Percentiles rank a stretch among this genome's conserved stretches.
Conservation (phyloP, 2,797 vertebrate genomes). For the Protonibea diacanthus region DNA sequence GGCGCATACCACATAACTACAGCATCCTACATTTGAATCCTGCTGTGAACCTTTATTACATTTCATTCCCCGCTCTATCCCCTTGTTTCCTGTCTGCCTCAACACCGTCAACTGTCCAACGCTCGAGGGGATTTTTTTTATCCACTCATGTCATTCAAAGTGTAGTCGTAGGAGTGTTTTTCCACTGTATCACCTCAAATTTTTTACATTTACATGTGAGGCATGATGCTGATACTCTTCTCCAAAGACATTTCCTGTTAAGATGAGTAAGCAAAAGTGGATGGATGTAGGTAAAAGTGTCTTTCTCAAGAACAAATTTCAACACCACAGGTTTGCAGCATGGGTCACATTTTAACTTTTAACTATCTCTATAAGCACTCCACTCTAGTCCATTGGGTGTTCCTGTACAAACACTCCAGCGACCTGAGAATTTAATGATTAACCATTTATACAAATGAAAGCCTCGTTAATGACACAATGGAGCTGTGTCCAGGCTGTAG, state of each 20-base stretch:
- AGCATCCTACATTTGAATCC: neutral
- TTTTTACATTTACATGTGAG: neutral
- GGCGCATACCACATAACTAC: neutral
- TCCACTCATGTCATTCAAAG: neutral
- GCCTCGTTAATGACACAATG: slow-evolving; percentile 21
- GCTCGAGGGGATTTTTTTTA: neutral
- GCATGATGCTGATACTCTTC: neutral
- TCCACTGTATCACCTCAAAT: neutral
- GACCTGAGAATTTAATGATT: slow-evolving; percentile 60
- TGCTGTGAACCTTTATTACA: neutral
- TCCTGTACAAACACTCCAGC: slow-evolving; percentile 36
- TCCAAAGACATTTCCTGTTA: slow-evolving; percentile 9
- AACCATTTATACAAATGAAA: slow-evolving; percentile 50
- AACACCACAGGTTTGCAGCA: neutral
- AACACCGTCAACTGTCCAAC: neutral
- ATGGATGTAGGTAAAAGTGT: neutral
- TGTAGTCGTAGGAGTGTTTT: neutral
- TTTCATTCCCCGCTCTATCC: neutral
- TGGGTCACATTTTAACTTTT: slow-evolving; percentile 10
- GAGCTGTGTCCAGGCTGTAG: neutral
- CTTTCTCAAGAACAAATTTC: slow-evolving; percentile 5
- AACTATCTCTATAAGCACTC: neutral
- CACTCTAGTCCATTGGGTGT: slow-evolving; percentile 8
- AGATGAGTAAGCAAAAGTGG: slow-evolving; percentile 1
- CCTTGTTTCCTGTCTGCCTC: slow-evolving; percentile 2